Conservation (phyloP, 2,888 invertebrate species). For the Mesorhabditis sp. region DNA sequence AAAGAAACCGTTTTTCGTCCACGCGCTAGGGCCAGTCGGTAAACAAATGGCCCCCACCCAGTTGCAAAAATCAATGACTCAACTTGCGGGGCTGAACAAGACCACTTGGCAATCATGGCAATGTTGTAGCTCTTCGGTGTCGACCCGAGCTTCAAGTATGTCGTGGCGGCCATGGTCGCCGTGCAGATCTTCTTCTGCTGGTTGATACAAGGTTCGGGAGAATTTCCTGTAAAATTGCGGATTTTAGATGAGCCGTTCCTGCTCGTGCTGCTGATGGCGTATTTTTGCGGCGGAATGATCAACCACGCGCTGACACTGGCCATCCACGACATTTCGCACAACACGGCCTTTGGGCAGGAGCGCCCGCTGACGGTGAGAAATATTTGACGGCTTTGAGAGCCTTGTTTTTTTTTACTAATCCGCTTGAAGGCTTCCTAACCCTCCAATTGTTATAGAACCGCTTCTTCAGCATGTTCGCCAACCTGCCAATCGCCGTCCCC, state of each 20-base stretch:
- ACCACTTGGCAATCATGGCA: background rate
- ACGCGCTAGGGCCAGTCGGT: too few species aligned
- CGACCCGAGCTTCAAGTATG: slow-evolving; percentile 47
- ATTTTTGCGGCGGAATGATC: slow-evolving; percentile 90
- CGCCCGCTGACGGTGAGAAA: slow-evolving; percentile 26
- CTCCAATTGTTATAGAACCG: slow-evolving; percentile 66
- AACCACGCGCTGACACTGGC: slow-evolving; percentile 91
- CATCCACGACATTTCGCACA: slow-evolving; percentile 94
- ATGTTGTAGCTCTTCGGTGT: slow-evolving; percentile 44
- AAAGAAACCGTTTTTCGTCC: too few species aligned
- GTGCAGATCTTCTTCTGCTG: slow-evolving; percentile 46
- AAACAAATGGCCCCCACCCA: too few species aligned
- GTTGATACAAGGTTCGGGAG: slow-evolving; percentile 34
- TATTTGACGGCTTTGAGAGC: background rate
- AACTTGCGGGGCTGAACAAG: background rate
- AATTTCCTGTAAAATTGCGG: background rate
- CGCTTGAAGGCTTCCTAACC: background rate
- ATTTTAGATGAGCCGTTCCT: slow-evolving; percentile 71
- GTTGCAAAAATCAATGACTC: too few species aligned
- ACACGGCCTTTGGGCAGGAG: slow-evolving; percentile 85
- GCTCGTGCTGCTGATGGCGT: slow-evolving; percentile 74
- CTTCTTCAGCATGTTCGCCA: slow-evolving; percentile 86
- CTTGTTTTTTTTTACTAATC: background rate
- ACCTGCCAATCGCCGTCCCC: slow-evolving; percentile 89
- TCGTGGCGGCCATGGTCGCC: slow-evolving; percentile 40